Conservation (phyloP, 1,140 invertebrate genomes). For the Harlomillsia oculata region DNA sequence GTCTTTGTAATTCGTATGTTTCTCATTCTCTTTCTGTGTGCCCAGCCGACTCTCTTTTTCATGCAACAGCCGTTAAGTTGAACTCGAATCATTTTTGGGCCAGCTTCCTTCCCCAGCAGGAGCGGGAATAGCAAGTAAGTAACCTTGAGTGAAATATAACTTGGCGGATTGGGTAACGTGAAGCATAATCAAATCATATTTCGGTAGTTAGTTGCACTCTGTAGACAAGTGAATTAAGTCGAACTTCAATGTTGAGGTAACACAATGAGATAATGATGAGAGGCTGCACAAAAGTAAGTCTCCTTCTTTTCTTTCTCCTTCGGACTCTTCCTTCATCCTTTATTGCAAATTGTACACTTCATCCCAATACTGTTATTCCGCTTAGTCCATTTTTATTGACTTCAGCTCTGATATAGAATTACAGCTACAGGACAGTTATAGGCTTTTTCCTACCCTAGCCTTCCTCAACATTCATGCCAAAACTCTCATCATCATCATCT, state of each 20-base stretch:
- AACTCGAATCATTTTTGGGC: slow-evolving; percentile 22
- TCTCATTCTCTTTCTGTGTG: neutral
- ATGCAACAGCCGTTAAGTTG: slow-evolving; percentile 22
- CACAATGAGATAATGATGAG: neutral
- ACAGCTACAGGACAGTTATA: no score
- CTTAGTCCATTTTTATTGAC: no score
- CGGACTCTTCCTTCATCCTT: neutral
- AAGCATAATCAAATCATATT: slow-evolving; percentile 14
- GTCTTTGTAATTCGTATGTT: neutral
- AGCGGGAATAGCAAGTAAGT: no score
- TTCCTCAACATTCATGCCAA: no score
- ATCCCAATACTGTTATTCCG: no score
- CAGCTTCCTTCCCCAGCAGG: no score
- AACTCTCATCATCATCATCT: no score
- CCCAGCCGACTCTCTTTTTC: slow-evolving; percentile 6
- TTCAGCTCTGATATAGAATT: no score
- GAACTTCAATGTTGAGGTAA: neutral
- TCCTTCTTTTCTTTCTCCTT: neutral
- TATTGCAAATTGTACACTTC: neutral
- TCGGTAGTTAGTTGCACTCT: neutral
- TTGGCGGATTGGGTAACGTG: slow-evolving; percentile 8
- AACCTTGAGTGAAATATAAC: slow-evolving; percentile 8
- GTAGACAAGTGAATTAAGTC: neutral
- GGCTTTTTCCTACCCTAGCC: no score
- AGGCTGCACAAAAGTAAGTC: neutral